Conservation (phyloP, 2,113 vertebrate species). For the Columba janthina region DNA sequence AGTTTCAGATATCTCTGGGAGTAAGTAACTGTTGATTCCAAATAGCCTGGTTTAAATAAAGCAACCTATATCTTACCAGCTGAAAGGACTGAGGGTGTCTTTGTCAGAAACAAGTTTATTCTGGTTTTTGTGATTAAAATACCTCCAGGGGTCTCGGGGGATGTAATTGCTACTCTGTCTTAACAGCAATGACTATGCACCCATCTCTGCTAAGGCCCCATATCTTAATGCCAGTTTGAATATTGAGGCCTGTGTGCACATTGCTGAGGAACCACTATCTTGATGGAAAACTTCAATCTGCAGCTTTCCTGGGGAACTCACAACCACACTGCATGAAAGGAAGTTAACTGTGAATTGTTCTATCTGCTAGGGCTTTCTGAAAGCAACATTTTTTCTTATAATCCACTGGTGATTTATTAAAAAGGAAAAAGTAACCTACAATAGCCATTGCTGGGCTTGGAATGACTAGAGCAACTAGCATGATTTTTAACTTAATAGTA, state of each 20-base stretch:
- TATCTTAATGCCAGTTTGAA: neutral
- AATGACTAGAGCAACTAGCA: neutral
- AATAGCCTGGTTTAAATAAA: neutral
- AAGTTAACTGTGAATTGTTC: neutral
- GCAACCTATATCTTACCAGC: neutral
- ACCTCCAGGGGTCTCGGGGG: neutral
- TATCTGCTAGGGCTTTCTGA: neutral
- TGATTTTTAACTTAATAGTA: neutral
- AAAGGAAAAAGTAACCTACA: neutral
- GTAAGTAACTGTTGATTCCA: neutral
- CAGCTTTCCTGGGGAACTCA: neutral
- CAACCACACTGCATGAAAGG: neutral
- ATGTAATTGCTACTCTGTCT: neutral
- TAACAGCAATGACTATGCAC: neutral
- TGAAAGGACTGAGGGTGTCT: conserved; percentile 20
- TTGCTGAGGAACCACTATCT: neutral
- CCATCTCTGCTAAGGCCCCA: neutral
- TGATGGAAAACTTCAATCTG: neutral
- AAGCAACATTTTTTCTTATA: neutral
- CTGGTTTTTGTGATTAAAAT: conserved; percentile 25
- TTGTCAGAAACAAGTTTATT: conserved; percentile 6
- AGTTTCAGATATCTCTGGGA: neutral
- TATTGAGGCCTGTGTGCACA: neutral
- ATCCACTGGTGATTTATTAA: neutral
- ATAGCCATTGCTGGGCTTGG: neutral